phyloP scores from a whole-genome alignment of 2,888 invertebrate species.

The Tryphoninae sp. region DNA sequence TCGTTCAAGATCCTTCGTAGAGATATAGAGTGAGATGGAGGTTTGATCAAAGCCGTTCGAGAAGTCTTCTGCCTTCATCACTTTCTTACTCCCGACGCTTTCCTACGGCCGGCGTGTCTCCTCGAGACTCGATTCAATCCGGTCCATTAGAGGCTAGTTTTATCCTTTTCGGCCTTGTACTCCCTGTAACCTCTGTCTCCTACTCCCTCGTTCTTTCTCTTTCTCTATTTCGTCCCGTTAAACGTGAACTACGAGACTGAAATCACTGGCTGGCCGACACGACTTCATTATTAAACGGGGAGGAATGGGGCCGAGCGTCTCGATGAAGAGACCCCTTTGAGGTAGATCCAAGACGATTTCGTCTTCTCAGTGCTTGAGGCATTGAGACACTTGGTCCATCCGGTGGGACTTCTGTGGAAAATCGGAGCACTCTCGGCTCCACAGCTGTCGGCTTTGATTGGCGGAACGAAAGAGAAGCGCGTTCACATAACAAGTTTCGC shows the following conservation, averaged over 20 bases:
- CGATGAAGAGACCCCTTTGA: conserved; percentile 53
- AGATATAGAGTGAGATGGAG: conserved; percentile 34
- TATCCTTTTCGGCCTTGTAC: conserved; percentile 50
- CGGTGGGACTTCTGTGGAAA: conserved; percentile 9
- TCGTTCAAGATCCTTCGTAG: conserved; percentile 24
- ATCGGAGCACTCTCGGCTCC: conserved; percentile 27
- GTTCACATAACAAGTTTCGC: neutral
- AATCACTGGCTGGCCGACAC: conserved; percentile 50
- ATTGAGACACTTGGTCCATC: conserved; percentile 50
- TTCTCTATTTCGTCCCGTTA: conserved; percentile 36
- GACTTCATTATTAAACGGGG: conserved; percentile 61
- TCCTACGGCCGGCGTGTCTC: conserved; percentile 26
- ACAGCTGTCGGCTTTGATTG: conserved; percentile 48
- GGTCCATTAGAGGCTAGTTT: conserved; percentile 62
- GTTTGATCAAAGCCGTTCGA: conserved; percentile 60
- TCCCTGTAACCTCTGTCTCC: conserved; percentile 31
- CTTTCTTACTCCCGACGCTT: conserved; percentile 40
- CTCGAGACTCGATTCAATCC: conserved; percentile 60
- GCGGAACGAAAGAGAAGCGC: neutral
- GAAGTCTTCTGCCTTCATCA: conserved; percentile 61
- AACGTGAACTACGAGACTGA: conserved; percentile 17
- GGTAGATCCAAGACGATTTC: conserved; percentile 38
- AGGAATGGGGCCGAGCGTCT: neutral
- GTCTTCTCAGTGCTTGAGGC: conserved; percentile 13
- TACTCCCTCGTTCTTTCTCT: conserved; percentile 25